Percentiles rank a stretch among this genome's conserved stretches.
These are phyloP conservation scores for Montipora capitata DNA, from an alignment of 92 coral and sea anemone genomes.

Conservation along the genomic window DNA sequence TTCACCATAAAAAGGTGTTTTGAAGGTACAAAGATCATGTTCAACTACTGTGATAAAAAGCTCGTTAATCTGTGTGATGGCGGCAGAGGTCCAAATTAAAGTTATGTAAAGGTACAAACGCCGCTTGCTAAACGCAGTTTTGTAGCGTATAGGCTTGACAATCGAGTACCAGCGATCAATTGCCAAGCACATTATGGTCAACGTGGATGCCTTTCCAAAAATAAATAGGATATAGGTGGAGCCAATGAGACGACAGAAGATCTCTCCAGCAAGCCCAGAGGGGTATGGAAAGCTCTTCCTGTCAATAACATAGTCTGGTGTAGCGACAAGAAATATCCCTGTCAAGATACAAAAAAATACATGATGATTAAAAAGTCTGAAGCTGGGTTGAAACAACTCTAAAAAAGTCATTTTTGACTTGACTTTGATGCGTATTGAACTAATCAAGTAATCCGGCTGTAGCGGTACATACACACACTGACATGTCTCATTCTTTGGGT, in stretches of 20 bases:
- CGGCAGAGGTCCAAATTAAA: conserved; percentile 81
- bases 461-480: no score
- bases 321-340: conserved; percentile 83
- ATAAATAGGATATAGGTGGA: conserved; percentile 85
- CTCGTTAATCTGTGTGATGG: conserved; percentile 78
- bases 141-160: conserved; percentile 81
- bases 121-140: conserved; percentile 71
- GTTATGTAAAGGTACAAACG: conserved; percentile 72
- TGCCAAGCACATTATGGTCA: conserved; percentile 89
- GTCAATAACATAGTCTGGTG: conserved; percentile 82
- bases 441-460: no score
- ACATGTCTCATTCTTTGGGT: no score
- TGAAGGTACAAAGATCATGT: conserved; percentile 67
- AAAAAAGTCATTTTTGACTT: no score
- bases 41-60: conserved; percentile 72
- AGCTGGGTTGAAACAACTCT: no score
- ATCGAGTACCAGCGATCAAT: conserved; percentile 89
- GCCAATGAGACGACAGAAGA: conserved; percentile 86
- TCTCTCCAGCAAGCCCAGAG: conserved; percentile 73
- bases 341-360: not conserved
- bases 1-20: conserved; percentile 65
- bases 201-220: conserved; percentile 84
- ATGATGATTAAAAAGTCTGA: no score
- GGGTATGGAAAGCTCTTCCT: conserved; percentile 73
- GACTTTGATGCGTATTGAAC: no score